Evolutionary conservation across 35 echinoderm and acorn worm genomes (phyloP), one percentile per base, ranked within the genome.

Genomic region (Anneissia japonica): DNA sequence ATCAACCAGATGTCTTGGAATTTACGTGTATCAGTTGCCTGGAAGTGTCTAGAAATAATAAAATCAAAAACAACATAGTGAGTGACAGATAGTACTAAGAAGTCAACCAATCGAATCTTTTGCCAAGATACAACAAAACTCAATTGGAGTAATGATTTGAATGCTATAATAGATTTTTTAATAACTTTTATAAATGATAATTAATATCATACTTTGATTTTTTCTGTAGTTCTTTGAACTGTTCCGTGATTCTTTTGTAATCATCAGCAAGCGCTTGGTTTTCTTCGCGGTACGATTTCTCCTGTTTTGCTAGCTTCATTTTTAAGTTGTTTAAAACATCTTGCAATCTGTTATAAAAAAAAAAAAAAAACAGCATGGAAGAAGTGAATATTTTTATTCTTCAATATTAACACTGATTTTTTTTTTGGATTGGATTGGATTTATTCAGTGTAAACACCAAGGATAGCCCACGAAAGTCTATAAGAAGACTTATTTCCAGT

Each of bases 181-280:
- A 29, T 32, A 32, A 84, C 23, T 31, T 26, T 46, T 9, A 56
- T 14, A 84, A 72, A 30, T 38, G 10, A 36, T 14, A 56, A 46
- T 30, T 83, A 10, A 39, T 74, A 19, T 36, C 91, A 89, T 91
- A 99, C 91, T 99, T 99, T 85, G 96, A 93, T 88, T 99, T 99
- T 84, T 99, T 99, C 80, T 99, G 96, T 4, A 99, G 77, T 92
- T 99, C 95, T 46, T 99, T 94, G 72, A 99, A 99, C 75, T 99
- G 96, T 81, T 99, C 96, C 0, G 96, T 99, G 40, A 99, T 99
- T 86, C 96, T 90, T 75, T 99, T 99, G 32, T 99, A 99, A 46
- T 99, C 96, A 38, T 99, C 96, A 31, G 96, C 96, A 31, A 99
- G 72, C 12, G 77, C 86, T 76, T 99, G 96, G 72, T 99, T 99